These are phyloP conservation scores for Dicrostonyx torquatus DNA, from an alignment of 2,797 vertebrate genomes.

Conservation along the genomic window DNA sequence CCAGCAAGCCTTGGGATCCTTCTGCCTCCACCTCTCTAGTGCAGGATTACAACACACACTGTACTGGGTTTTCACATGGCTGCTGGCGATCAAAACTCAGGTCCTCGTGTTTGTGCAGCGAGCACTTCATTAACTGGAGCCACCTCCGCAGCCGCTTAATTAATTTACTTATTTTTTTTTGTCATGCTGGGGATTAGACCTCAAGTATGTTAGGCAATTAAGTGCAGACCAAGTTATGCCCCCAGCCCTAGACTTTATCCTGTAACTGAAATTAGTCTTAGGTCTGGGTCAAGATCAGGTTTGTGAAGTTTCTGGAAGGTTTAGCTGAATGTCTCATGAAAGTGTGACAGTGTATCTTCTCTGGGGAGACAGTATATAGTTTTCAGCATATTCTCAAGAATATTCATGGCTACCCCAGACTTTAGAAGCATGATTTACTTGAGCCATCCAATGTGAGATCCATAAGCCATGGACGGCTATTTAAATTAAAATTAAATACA, in stretches of 20 bases:
- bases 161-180: background rate
- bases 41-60: background rate
- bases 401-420: background rate
- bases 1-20: background rate
- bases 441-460: background rate
- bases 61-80: background rate
- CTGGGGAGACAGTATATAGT: background rate
- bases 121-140: background rate
- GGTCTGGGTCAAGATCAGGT: background rate
- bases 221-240: background rate
- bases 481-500: constrained; percentile 23
- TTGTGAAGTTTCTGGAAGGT: constrained; percentile 40
- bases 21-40: background rate
- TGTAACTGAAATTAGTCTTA: background rate
- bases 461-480: background rate
- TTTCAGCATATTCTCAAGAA: constrained; percentile 34
- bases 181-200: background rate
- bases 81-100: background rate
- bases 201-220: background rate
- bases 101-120: background rate
- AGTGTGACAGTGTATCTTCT: constrained; percentile 1
- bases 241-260: background rate
- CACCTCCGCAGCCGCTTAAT: background rate
- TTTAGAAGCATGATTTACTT: background rate
- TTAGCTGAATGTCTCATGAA: background rate